Base-by-base conservation (phyloP, 2,797 vertebrate genomes). In the Sebastiscus albofasciatus region DNA sequence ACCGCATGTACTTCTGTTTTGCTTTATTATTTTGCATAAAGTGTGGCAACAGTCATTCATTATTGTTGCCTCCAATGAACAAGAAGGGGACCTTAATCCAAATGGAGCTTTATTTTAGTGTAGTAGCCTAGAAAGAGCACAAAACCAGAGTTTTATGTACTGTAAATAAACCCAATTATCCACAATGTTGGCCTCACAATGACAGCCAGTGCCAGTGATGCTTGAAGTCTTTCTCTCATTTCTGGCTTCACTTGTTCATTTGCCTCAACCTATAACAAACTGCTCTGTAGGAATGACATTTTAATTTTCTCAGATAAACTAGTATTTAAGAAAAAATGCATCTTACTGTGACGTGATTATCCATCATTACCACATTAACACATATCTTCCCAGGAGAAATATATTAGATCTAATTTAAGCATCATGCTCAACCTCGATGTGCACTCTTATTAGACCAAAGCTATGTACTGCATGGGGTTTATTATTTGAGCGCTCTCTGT, bases 21-120 rank as follows among this genome's bases (percentile, higher is more conserved):
- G 58, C 67, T 82, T 82, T 82, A 84, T 79, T 80, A 81, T 87
- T 88, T 86, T 71, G 72, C 76, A 89, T 81, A 49, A 81, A 86
- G 75, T 81, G 34, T 75, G 55, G 72, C 73, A 78, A 77, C 72
- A 69, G 72, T 61, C 12, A 77, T 77, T 76, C 58, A 64, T 77
- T 80, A 80, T 52, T 81, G 33, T 54, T 77, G 67, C 67, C 54
- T 70, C 55, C 77, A 86, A 87, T 84, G 58, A 83, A 73, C 65
- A 67, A 59, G 60, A 52, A 77, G n/a, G 27, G 18, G 60, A 12
- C 58, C 22, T 61, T 80, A 61, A 81, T 75, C 46, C 31, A 72
- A 60, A 27, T 5, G 18, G 7, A 73, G 69, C 67, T 77, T 82
- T 39, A 56, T 83, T 74, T 84, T 52, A 65, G 46, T 81, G 65